phyloP scores from a whole-genome alignment of 2,888 invertebrate species.

The Oscheius sp. region DNA sequence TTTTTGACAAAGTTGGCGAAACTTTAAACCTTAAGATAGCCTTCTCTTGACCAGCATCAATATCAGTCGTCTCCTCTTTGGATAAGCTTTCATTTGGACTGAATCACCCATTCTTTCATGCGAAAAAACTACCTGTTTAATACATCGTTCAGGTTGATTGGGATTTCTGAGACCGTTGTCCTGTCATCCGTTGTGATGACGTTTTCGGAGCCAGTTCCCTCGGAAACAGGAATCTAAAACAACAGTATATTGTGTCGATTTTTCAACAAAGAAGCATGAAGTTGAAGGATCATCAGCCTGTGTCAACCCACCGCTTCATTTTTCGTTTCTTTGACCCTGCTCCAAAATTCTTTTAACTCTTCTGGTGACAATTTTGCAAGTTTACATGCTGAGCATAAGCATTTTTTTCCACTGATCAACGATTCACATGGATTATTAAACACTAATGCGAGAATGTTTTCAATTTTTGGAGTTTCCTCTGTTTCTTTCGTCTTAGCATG shows the following conservation, averaged over 20 bases:
- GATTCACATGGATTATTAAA: slow-evolving; percentile 7
- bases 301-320: too few species aligned
- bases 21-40: too few species aligned
- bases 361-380: slow-evolving; percentile 6
- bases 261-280: too few species aligned
- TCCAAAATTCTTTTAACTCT: slow-evolving; percentile 9
- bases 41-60: too few species aligned
- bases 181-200: neutral
- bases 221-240: slow-evolving; percentile 3
- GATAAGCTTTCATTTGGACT: too few species aligned
- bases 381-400: slow-evolving; percentile 16
- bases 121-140: too few species aligned
- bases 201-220: neutral
- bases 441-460: neutral
- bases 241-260: too few species aligned
- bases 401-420: neutral
- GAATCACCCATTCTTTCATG: too few species aligned
- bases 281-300: too few species aligned
- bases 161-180: neutral
- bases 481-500: neutral
- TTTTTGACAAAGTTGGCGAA: neutral
- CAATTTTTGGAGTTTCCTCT: neutral
- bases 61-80: too few species aligned
- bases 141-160: too few species aligned
- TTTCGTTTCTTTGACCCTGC: neutral